phyloP scores from a whole-genome alignment of 2,113 vertebrate species.

The Elgaria multicarinata region DNA sequence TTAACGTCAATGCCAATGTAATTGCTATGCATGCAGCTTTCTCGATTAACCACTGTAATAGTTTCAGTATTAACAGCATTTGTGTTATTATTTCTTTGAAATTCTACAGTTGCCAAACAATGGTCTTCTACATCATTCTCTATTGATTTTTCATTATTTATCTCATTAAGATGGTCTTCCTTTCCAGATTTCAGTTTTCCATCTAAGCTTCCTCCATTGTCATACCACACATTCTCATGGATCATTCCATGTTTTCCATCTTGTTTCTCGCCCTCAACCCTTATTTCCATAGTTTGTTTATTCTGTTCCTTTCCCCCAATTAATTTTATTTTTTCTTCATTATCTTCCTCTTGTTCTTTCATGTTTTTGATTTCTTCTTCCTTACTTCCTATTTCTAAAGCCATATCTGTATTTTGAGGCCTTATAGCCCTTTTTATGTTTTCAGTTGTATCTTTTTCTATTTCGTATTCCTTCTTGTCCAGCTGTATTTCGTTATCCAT shows the following conservation, averaged over 20 bases:
- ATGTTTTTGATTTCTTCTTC: neutral
- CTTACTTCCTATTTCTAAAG: neutral
- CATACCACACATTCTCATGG: neutral
- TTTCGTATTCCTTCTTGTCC: constrained; percentile 6
- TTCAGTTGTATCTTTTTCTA: constrained; percentile 40
- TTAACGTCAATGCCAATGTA: neutral
- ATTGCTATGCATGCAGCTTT: constrained; percentile 21
- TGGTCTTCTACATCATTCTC: constrained; percentile 41
- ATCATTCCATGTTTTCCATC: constrained; percentile 17
- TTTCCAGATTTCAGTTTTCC: constrained; percentile 28
- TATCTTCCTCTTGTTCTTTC: neutral
- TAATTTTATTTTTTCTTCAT: neutral
- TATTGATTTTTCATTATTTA: constrained; percentile 14
- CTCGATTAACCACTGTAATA: constrained; percentile 5
- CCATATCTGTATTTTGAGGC: neutral
- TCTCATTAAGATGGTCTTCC: constrained; percentile 39
- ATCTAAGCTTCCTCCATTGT: constrained; percentile 22
- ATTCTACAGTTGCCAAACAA: constrained; percentile 37
- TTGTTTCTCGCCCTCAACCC: constrained; percentile 20
- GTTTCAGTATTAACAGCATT: constrained; percentile 2
- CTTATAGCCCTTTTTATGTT: neutral
- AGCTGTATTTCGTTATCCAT: constrained; percentile 22
- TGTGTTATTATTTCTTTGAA: neutral
- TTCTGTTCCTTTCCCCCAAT: constrained; percentile 19
- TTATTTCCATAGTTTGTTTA: neutral